Percentiles rank a stretch among this genome's conserved stretches.
phyloP scores from a whole-genome alignment of 2,888 invertebrate genomes.

The Sarcophaga rosellei region DNA sequence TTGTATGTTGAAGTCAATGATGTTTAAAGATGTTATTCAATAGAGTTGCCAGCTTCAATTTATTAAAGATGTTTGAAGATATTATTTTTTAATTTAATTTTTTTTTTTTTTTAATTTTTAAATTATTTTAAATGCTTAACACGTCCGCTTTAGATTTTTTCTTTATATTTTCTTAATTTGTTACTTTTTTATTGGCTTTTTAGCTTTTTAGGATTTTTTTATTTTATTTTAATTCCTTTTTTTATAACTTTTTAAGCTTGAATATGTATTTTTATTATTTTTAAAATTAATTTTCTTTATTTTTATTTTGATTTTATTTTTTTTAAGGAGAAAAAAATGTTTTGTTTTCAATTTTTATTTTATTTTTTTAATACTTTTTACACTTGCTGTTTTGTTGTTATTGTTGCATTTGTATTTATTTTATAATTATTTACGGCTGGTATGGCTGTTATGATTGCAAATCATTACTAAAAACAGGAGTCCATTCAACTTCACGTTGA shows the following conservation, averaged over 20 bases:
- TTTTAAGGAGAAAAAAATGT: background rate
- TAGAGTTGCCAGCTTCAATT: background rate
- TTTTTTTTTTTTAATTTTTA: background rate
- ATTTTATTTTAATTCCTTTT: slow-evolving; percentile 32
- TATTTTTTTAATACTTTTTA: slow-evolving; percentile 43
- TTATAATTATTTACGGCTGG: slow-evolving; percentile 44
- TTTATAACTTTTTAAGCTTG: slow-evolving; percentile 51
- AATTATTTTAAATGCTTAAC: slow-evolving; percentile 51
- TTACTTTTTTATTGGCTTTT: slow-evolving; percentile 13
- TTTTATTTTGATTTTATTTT: slow-evolving; percentile 34
- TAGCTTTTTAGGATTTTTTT: slow-evolving; percentile 17
- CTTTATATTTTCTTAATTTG: slow-evolving; percentile 25
- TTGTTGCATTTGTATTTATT: slow-evolving; percentile 28
- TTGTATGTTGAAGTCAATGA: background rate
- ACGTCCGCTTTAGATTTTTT: slow-evolving; percentile 33
- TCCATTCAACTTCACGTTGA: slow-evolving; percentile 63
- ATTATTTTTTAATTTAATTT: background rate
- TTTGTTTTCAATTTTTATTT: background rate
- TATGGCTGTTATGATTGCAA: slow-evolving; percentile 62
- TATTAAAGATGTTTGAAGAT: background rate
- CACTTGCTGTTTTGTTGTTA: slow-evolving; percentile 43
- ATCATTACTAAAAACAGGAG: slow-evolving; percentile 54
- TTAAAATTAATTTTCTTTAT: slow-evolving; percentile 13
- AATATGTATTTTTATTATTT: slow-evolving; percentile 44
- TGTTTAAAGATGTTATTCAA: background rate